Evolutionary conservation across 1,140 invertebrate genomes (phyloP).

Genomic region (Temnothorax longispinosus): DNA sequence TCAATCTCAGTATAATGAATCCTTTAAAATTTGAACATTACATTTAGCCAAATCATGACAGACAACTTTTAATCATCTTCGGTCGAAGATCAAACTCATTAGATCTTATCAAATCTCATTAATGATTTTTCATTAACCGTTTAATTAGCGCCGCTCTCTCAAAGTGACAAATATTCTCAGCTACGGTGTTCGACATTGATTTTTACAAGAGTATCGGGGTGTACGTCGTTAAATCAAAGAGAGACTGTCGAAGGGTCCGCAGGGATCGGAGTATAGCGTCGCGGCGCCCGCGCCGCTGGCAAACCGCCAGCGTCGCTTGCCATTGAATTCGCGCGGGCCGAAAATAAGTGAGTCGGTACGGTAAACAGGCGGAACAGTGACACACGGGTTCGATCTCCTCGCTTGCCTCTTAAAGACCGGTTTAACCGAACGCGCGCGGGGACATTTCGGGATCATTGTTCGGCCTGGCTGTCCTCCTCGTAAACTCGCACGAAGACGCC

Average conservation of each 20-base stretch:
- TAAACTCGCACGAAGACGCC: conserved; percentile 49
- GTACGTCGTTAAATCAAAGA: conserved; percentile 1
- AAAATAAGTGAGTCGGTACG: conserved; percentile 69
- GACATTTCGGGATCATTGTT: conserved; percentile 72
- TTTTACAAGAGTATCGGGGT: background rate
- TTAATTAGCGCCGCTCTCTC: conserved; percentile 13
- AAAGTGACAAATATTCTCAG: background rate
- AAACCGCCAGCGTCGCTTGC: conserved; percentile 55
- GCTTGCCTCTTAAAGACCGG: conserved; percentile 69
- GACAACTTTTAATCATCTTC: background rate
- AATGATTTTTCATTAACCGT: background rate
- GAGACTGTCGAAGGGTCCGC: background rate
- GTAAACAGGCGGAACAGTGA: conserved; percentile 63
- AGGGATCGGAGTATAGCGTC: background rate
- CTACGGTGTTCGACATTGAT: background rate
- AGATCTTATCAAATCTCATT: background rate
- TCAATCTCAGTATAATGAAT: background rate
- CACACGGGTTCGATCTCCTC: conserved; percentile 71
- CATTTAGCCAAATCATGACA: background rate
- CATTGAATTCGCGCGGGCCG: conserved; percentile 69
- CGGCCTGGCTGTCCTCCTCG: conserved; percentile 36
- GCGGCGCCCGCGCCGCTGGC: conserved; percentile 50
- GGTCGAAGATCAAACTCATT: background rate
- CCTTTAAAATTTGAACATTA: background rate
- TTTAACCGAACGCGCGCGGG: conserved; percentile 57